Conservation (phyloP, 2,888 invertebrate species). For the Oasisia sp. region DNA sequence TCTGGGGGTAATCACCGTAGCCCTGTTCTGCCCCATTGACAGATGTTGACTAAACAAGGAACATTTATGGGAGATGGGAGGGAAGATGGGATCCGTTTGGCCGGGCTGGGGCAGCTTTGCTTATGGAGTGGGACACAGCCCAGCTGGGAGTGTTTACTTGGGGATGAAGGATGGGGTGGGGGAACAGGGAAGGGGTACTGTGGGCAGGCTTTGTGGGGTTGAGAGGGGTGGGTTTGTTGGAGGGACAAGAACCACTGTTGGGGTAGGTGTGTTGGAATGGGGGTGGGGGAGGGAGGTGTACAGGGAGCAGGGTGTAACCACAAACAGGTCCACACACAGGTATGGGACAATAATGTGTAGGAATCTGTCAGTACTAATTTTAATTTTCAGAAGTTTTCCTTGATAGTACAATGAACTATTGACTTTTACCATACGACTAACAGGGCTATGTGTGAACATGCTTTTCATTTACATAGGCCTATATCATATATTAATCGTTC, state of each 20-base stretch:
- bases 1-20: background rate
- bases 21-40: background rate
- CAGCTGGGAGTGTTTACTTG: background rate
- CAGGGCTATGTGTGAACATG: no score
- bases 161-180: background rate
- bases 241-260: background rate
- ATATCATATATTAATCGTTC: no score
- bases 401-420: no score
- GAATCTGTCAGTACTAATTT: no score
- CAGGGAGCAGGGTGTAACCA: no score
- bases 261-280: background rate
- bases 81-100: background rate
- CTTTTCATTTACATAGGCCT: no score
- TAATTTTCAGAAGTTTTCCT: no score
- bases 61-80: background rate
- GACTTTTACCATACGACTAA: no score
- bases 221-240: background rate
- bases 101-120: background rate
- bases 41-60: background rate
- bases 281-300: background rate
- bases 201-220: background rate
- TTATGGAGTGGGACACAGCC: background rate
- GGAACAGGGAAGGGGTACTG: background rate
- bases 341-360: no score
- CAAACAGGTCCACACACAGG: no score